Conservation (phyloP, 1,140 invertebrate species). For the Uloborus diversus region DNA sequence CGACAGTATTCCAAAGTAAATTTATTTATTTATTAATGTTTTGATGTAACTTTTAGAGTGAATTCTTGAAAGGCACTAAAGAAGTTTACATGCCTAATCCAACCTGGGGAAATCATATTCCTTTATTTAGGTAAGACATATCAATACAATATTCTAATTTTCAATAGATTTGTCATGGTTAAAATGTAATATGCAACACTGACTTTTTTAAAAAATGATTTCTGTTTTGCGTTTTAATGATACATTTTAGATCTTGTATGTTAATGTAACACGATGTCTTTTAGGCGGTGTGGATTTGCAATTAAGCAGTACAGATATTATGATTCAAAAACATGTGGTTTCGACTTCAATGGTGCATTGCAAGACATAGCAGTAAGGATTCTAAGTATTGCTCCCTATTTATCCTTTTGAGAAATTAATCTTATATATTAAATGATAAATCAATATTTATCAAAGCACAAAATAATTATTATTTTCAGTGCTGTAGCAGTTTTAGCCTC, state of each 20-base stretch:
- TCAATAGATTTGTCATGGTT: not conserved
- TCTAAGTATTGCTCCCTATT: too few relatives aligned
- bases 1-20: too few relatives aligned
- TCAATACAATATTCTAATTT: too few relatives aligned
- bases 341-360: conserved; percentile 90
- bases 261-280: too few relatives aligned
- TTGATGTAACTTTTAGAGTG: conserved; percentile 64
- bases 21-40: too few relatives aligned
- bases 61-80: conserved; percentile 85
- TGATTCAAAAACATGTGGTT: conserved; percentile 92
- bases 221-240: not conserved
- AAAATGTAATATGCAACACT: not conserved
- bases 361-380: conserved; percentile 88
- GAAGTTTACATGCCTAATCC: conserved; percentile 93
- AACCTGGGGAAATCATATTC: conserved; percentile 97
- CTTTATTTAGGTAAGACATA: conserved; percentile 82
- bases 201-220: not conserved
- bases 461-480: too few relatives aligned
- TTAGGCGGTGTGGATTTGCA: conserved; percentile 78
- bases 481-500: too few relatives aligned
- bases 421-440: too few relatives aligned
- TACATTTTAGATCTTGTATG: not conserved
- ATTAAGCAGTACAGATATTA: conserved; percentile 96
- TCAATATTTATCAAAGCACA: too few relatives aligned
- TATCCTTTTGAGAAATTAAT: too few relatives aligned